Base-by-base conservation (phyloP, 2,797 vertebrate genomes). In the Myotis findleyi region DNA sequence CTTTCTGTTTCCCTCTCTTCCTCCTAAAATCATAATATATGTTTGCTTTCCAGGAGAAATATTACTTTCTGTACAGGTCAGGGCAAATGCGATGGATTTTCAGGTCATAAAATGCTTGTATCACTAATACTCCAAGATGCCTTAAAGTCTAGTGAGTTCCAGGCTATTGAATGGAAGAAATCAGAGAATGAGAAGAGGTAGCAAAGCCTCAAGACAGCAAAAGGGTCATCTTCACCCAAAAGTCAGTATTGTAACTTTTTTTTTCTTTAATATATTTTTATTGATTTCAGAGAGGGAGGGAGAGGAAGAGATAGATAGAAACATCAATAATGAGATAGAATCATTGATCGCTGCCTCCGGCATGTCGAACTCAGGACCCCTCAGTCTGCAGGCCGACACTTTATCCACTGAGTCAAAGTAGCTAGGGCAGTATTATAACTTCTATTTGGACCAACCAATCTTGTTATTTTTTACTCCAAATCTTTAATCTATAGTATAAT, bases 81-180 rank as follows among this genome's bases (percentile, higher is more conserved):
- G 41, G 64, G 47, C 17, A 96, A 94, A 95, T 44, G 38, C 44
- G 49, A 82, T 83, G 95, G 72, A 94, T 97, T 84, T 95, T 41
- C n/a, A 73, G 66, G 36, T 93, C 49, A 73, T 87, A 87, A 93
- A 91, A 93, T 92, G 73, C 96, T 93, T 92, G 77, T 88, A 84
- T 94, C 79, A 72, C 23, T 47, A 55, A 92, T 73, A 80, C 49
- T 81, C 62, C 77, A 92, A 87, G 81, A 87, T 87, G 69, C 95
- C 88, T 95, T 87, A 92, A 92, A 83, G 81, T 27, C 13, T 33
- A 1, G 5, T 38, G 47, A 44, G 44, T 30, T 86, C 94, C 84
- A 83, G 38, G 64, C 23, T 66, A 91, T 30, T 69, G 64, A 88
- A 72, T 41, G 30, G 84, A 30, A 41, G 36, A 71, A 94, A 59